These are phyloP conservation scores for Microcebus jonahi DNA, from an alignment of 2,113 vertebrate genomes.

Conservation along the genomic window DNA sequence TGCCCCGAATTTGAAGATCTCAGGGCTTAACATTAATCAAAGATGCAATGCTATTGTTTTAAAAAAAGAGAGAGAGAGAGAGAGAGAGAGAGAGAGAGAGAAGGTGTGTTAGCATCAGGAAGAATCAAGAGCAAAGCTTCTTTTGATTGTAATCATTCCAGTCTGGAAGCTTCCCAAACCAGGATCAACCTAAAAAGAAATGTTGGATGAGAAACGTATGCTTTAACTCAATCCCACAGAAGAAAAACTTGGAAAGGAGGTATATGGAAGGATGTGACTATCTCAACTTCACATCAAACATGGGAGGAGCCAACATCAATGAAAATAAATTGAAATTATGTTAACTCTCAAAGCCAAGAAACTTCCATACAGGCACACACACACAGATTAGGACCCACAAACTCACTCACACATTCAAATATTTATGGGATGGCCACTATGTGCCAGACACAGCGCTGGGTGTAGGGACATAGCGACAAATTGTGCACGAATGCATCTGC, in stretches of 20 bases:
- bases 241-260: slow-evolving; percentile 38
- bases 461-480: background rate
- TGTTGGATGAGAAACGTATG: background rate
- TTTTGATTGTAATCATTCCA: background rate
- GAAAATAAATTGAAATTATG: background rate
- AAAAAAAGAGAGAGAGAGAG: background rate
- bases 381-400: background rate
- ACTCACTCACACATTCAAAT: background rate
- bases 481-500: background rate
- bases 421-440: background rate
- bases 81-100: background rate
- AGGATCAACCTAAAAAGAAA: slow-evolving; percentile 40
- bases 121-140: background rate
- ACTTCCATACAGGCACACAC: background rate
- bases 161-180: slow-evolving; percentile 41
- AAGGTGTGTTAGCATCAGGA: background rate
- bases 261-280: background rate
- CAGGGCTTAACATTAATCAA: background rate
- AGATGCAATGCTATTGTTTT: background rate
- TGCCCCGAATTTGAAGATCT: background rate
- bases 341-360: slow-evolving; percentile 23
- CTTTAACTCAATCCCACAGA: slow-evolving; percentile 21
- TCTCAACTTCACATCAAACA: background rate
- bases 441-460: background rate
- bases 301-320: background rate